Evolutionary conservation across 2,888 invertebrate genomes (phyloP).

Genomic region (Cephus rjabovi): DNA sequence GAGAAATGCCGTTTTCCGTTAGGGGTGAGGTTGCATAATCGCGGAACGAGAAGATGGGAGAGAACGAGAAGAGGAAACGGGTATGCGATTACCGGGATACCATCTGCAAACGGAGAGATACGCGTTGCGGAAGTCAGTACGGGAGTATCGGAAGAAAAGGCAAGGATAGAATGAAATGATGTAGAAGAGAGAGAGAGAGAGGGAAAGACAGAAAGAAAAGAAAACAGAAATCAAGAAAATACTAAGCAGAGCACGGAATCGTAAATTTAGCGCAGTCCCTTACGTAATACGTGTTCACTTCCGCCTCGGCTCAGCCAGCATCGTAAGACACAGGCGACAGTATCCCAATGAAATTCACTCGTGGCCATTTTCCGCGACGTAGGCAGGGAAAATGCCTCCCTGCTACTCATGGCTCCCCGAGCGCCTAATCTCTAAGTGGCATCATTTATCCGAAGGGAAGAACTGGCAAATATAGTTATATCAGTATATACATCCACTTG

Average conservation of each 20-base stretch:
- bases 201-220: neutral
- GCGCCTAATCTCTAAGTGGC: slow-evolving; percentile 56
- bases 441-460: slow-evolving; percentile 50
- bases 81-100: neutral
- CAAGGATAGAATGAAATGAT: neutral
- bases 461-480: slow-evolving; percentile 33
- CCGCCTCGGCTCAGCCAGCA: neutral
- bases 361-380: slow-evolving; percentile 37
- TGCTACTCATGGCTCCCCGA: slow-evolving; percentile 36
- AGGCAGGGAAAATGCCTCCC: slow-evolving; percentile 40
- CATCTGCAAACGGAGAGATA: neutral
- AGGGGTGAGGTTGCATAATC: neutral
- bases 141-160: neutral
- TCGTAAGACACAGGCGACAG: neutral
- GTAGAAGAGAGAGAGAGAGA: neutral
- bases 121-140: neutral
- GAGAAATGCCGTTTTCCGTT: neutral
- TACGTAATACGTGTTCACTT: neutral
- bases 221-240: neutral
- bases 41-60: neutral
- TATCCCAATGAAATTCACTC: slow-evolving; percentile 8
- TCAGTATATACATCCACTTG: neutral
- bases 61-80: neutral
- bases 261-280: neutral
- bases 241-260: neutral